Evolutionary conservation across 2,797 vertebrate species (phyloP), one percentile per base, ranked within the genome.

Genomic region (Melanotaenia maccullochi): DNA sequence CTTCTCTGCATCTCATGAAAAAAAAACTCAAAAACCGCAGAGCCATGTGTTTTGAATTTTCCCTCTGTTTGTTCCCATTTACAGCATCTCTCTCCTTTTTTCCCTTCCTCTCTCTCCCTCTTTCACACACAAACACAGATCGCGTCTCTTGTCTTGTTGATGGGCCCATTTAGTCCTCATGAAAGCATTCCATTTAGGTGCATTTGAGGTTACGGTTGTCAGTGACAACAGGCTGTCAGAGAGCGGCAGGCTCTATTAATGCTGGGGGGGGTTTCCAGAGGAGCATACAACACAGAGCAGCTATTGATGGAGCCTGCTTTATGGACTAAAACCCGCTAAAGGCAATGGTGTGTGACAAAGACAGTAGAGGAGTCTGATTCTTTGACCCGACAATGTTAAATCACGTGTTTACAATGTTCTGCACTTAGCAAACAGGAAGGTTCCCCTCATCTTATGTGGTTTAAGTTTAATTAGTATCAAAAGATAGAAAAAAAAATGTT

Each of bases 221-320:
- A 93, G 44, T 95, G 95, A 95, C 95, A 94, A 96, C 95, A 85
- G 86, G 90, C 88, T 90, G 94, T 94, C 94, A 90, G 93, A 93
- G 77, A 94, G 93, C 90, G 91, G 89, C 85, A 79, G 73, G 89
- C 91, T 93, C 95, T 92, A 90, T 94, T 93, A 90, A 83, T 25
- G 93, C 28, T 28, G 25, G 28, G 28, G 28, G 91, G 92, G 92
- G 94, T 92, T 89, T 90, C 87, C 86, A 82, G 72, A 73, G 67
- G 60, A 69, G 75, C 75, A 66, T 28, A 76, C 65, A 61, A 66
- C 74, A 90, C 87, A 90, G 89, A 90, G 84, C 61, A 38, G 76
- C 89, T 67, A 88, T 89, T 87, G 86, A 91, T 82, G 74, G 72
- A 84, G 60, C 59, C 32, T 6, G 59, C 73, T 87, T 87, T 86